These are phyloP conservation scores for Chymomyza procnemis DNA, from an alignment of 2,888 invertebrate species.

Conservation along the genomic window DNA sequence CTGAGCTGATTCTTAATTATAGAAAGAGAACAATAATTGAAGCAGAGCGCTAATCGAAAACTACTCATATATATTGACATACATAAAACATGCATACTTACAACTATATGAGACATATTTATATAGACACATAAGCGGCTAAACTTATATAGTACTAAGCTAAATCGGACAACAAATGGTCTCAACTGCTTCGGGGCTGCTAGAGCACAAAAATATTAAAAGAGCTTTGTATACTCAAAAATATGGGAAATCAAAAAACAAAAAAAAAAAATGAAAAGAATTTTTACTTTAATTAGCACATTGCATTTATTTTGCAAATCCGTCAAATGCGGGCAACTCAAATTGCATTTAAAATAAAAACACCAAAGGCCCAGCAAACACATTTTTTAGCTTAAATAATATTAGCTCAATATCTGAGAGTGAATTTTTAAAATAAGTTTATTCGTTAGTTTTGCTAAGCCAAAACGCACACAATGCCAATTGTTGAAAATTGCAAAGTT, in stretches of 20 bases:
- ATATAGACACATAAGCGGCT: constrained; percentile 16
- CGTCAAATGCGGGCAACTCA: neutral
- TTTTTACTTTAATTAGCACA: neutral
- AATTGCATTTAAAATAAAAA: neutral
- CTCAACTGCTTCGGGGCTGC: neutral
- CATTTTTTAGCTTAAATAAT: neutral
- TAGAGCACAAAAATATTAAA: neutral
- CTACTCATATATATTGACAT: constrained; percentile 8
- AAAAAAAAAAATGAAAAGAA: neutral
- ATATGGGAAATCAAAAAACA: no score
- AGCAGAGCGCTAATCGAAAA: constrained; percentile 66
- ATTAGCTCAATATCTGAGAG: neutral
- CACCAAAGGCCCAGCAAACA: neutral
- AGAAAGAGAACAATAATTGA: constrained; percentile 68
- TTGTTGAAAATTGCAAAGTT: neutral
- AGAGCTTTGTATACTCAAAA: neutral
- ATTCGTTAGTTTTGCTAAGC: neutral
- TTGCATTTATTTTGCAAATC: neutral
- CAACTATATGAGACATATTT: constrained; percentile 23
- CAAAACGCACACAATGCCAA: no score
- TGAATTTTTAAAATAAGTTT: neutral
- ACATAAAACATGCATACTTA: constrained; percentile 13
- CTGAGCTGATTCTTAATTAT: constrained; percentile 64
- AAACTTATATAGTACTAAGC: constrained; percentile 8
- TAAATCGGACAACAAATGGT: neutral